Evolutionary conservation across 2,113 vertebrate genomes (phyloP).

Genomic region (Motacilla tschutschensis): DNA sequence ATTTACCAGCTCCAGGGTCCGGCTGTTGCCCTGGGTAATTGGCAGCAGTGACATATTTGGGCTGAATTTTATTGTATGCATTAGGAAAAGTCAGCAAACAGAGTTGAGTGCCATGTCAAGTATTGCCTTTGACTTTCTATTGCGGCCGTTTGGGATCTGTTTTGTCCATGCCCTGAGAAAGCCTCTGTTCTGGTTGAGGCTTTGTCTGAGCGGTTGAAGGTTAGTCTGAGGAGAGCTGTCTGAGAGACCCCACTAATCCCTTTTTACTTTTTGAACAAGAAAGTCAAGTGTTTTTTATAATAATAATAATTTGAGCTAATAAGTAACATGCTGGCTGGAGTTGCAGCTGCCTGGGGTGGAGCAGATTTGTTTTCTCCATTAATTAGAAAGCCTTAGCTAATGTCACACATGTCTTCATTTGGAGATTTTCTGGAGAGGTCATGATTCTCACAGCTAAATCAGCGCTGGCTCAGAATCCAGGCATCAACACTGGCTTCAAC

Average conservation of each 20-base stretch:
- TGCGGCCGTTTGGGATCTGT: constrained; percentile 30
- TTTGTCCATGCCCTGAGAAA: constrained; percentile 58
- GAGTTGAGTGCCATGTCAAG: constrained; percentile 41
- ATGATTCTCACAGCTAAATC: not conserved
- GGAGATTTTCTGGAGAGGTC: constrained; percentile 39
- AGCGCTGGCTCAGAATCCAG: not conserved
- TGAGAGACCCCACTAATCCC: constrained; percentile 67
- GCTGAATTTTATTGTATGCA: constrained; percentile 53
- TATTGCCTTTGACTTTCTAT: constrained; percentile 59
- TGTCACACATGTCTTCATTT: constrained; percentile 59
- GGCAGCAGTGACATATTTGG: constrained; percentile 51
- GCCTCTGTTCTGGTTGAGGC: constrained; percentile 42
- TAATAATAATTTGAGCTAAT: constrained; percentile 79
- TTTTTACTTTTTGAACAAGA: constrained; percentile 68
- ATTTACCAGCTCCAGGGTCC: not conserved
- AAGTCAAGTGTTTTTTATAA: constrained; percentile 70
- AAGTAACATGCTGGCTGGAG: constrained; percentile 70
- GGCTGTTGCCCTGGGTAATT: constrained; percentile 53
- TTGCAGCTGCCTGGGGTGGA: constrained; percentile 69
- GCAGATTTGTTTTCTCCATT: constrained; percentile 68
- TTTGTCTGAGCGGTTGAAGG: constrained; percentile 57
- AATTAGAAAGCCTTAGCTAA: constrained; percentile 70
- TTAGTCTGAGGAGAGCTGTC: constrained; percentile 52
- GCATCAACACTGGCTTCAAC: not conserved
- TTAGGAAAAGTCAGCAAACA: constrained; percentile 62